These are phyloP conservation scores for Heliconius sara DNA, from an alignment of 2,888 invertebrate genomes.

Conservation along the genomic window DNA sequence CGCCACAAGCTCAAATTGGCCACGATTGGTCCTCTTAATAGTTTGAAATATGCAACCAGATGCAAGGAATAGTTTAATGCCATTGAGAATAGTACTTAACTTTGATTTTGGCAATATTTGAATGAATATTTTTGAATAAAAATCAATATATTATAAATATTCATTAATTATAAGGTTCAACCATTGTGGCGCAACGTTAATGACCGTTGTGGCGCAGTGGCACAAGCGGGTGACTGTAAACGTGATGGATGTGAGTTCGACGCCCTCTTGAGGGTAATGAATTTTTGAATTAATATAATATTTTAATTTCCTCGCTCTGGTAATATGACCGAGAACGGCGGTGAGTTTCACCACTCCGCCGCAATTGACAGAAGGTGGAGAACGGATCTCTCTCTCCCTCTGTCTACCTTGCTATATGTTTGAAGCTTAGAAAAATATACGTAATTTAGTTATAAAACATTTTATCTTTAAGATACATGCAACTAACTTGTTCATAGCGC, in stretches of 20 bases:
- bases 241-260: not conserved
- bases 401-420: not conserved
- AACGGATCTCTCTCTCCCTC: too few relatives aligned
- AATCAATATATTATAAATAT: too few relatives aligned
- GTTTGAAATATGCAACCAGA: conserved; percentile 73
- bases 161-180: not conserved
- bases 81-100: conserved; percentile 44
- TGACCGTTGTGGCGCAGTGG: not conserved
- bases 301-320: not conserved
- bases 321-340: too few relatives aligned
- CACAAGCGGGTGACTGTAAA: not conserved
- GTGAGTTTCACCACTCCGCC: too few relatives aligned
- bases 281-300: too few relatives aligned
- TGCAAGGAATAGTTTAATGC: conserved; percentile 65
- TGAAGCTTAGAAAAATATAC: not conserved
- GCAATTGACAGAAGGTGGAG: too few relatives aligned
- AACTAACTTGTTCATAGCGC: conserved; percentile 67
- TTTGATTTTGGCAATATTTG: not conserved
- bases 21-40: conserved; percentile 74
- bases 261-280: not conserved
- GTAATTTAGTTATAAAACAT: conserved; percentile 50
- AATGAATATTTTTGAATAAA: not conserved
- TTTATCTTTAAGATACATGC: conserved; percentile 56
- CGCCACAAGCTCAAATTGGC: conserved; percentile 67
- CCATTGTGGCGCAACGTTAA: not conserved